These are phyloP conservation scores for Nibea albiflora DNA, from an alignment of 2,113 vertebrate species.

Conservation along the genomic window DNA sequence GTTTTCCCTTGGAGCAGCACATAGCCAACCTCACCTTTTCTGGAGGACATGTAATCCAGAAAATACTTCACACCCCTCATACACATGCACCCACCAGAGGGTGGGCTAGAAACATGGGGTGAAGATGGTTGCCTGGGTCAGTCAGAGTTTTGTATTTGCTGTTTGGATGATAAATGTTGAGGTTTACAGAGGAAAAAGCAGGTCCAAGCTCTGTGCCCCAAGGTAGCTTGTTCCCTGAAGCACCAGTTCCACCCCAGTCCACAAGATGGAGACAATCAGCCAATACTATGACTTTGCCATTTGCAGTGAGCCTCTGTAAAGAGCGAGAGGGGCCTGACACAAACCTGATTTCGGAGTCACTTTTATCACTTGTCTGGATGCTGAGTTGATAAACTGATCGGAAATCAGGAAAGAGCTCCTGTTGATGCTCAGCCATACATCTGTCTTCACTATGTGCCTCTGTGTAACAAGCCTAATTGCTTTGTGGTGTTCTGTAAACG, in stretches of 20 bases:
- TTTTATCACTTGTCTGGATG: constrained; percentile 15
- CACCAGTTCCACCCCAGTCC: constrained; percentile 49
- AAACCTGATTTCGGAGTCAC: constrained; percentile 22
- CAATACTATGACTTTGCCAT: constrained; percentile 31
- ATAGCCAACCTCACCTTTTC: constrained; percentile 46
- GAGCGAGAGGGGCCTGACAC: not conserved
- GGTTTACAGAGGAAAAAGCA: constrained; percentile 23
- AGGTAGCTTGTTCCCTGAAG: constrained; percentile 14
- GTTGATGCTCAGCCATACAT: constrained; percentile 60
- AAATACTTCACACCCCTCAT: constrained; percentile 37
- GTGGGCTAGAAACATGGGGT: constrained; percentile 16
- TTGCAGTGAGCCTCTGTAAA: constrained; percentile 11
- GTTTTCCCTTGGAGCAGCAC: constrained; percentile 42
- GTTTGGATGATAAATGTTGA: constrained; percentile 15
- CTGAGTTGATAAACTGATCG: constrained; percentile 35
- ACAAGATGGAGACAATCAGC: constrained; percentile 70
- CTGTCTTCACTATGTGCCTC: constrained; percentile 75
- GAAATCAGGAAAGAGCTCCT: constrained; percentile 41
- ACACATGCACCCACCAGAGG: constrained; percentile 28
- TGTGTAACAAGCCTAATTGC: constrained; percentile 62
- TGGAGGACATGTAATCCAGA: constrained; percentile 34
- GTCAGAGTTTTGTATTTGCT: constrained; percentile 33
- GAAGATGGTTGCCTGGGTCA: constrained; percentile 36
- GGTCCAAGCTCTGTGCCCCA: constrained; percentile 17
- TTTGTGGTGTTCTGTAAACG: constrained; percentile 70